Base-by-base conservation (phyloP, 2,113 vertebrate species). In the Dromiciops gliroides region DNA sequence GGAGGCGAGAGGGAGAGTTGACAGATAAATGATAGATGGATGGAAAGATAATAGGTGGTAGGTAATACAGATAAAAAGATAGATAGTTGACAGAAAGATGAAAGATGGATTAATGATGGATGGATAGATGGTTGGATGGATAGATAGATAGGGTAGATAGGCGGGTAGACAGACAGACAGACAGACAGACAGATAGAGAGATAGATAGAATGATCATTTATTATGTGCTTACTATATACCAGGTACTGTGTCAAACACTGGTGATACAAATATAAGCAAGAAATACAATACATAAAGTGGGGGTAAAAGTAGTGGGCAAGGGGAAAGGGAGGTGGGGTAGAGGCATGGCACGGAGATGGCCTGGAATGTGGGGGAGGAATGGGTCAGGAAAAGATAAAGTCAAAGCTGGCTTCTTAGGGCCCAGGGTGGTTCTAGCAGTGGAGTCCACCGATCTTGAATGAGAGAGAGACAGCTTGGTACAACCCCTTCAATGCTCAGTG, bases 81-180 rank as follows among this genome's bases (percentile, higher is more conserved):
- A 31, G 2, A 56, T 28, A 14, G 26, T 60, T 0, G 51, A 19
- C 23, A 9, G 26, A 52, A 23, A 52, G 53, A 56, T 56, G 11
- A 7, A n/a, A n/a, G n/a, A n/a, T n/a, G n/a, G n/a, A n/a, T n/a
- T n/a, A n/a, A n/a, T n/a, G n/a, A n/a, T 52, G 16, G 60, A n/a
- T 0, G 16, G 31, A n/a, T 0, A 12, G 9, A 60, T 3, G 12
- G 2, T n/a, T 52, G 16, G 60, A n/a, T 0, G 16, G 31, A n/a
- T 0, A 12, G 9, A 60, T 3, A 31, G 2, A 56, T 26, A n/a
- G n/a, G n/a, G n/a, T n/a, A n/a, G n/a, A n/a, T n/a, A n/a, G n/a
- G n/a, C n/a, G n/a, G n/a, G n/a, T n/a, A n/a, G n/a, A n/a, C n/a
- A n/a, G 26, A 10, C 14, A 37, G 28, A 28, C 31, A 25, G 51